phyloP scores from a whole-genome alignment of 2,888 invertebrate species.

The Platycheirus rosarum region DNA sequence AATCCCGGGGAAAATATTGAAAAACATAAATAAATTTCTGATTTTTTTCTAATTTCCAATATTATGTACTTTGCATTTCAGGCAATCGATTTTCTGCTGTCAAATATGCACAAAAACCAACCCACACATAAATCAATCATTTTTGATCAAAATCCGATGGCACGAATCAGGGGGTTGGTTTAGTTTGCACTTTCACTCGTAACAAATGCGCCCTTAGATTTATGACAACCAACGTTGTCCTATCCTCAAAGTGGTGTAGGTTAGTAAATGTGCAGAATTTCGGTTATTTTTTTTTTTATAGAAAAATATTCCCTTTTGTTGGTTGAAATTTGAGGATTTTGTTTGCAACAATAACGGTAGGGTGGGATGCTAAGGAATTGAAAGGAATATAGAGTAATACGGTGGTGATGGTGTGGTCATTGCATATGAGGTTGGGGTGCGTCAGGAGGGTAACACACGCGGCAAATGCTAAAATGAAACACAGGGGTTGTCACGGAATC shows the following conservation, averaged over 20 bases:
- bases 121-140: slow-evolving; percentile 63
- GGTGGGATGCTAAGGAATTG: background rate
- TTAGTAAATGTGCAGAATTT: slow-evolving; percentile 42
- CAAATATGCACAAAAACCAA: slow-evolving; percentile 12
- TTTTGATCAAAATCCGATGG: slow-evolving; percentile 34
- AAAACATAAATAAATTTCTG: no score
- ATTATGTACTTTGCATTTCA: no score
- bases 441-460: slow-evolving; percentile 58
- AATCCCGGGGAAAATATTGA: no score
- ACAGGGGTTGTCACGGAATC: slow-evolving; percentile 43
- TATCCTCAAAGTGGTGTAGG: slow-evolving; percentile 19
- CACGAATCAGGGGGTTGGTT: slow-evolving; percentile 57
- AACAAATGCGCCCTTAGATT: slow-evolving; percentile 40
- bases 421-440: slow-evolving; percentile 60
- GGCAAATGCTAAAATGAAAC: slow-evolving; percentile 20
- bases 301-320: slow-evolving; percentile 60
- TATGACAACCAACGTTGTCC: background rate
- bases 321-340: slow-evolving; percentile 64
- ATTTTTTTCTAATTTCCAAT: no score
- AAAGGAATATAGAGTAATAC: slow-evolving; percentile 27
- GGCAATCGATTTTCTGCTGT: background rate
- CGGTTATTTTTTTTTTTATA: slow-evolving; percentile 34
- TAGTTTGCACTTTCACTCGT: slow-evolving; percentile 71
- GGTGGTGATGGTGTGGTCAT: slow-evolving; percentile 36
- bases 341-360: slow-evolving; percentile 27